A percentile compares a stretch with the other conserved stretches of the same genome.
phyloP scores from a whole-genome alignment of 2,113 vertebrate species.

The Syngnathus scovelli region DNA sequence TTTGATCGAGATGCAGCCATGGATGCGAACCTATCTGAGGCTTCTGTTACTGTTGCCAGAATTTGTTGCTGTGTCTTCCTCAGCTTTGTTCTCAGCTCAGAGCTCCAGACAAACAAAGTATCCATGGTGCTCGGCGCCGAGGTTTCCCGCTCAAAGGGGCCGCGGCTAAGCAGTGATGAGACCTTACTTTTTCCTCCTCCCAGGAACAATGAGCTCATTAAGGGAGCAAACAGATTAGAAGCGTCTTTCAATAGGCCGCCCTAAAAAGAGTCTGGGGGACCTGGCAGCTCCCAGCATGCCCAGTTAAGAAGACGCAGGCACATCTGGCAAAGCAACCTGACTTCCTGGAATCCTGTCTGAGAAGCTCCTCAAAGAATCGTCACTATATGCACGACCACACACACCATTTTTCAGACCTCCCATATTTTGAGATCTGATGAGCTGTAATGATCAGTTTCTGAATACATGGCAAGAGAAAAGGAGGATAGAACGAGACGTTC shows the following conservation, averaged over 20 bases:
- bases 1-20: conserved; percentile 55
- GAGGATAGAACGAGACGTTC: conserved; percentile 38
- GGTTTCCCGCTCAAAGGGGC: conserved; percentile 60
- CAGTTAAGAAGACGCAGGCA: conserved; percentile 43
- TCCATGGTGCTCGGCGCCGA: conserved; percentile 51
- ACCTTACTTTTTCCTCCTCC: conserved; percentile 51
- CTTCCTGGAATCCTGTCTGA: not conserved
- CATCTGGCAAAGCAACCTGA: conserved; percentile 58
- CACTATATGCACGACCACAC: not conserved
- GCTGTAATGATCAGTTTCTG: not conserved
- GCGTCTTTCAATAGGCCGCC: conserved; percentile 38
- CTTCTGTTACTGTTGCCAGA: conserved; percentile 55
- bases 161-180: conserved; percentile 56
- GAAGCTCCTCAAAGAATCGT: not conserved
- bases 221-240: conserved; percentile 72
- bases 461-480: conserved; percentile 1
- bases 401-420: not conserved
- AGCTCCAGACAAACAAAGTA: conserved; percentile 37
- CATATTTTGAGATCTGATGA: not conserved
- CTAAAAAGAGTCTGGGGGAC: conserved; percentile 44
- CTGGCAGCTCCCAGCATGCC: conserved; percentile 56
- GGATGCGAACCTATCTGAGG: conserved; percentile 29
- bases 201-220: conserved; percentile 70
- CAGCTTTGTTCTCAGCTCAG: conserved; percentile 45
- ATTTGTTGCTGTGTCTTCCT: conserved; percentile 42